phyloP scores from a whole-genome alignment of 2,113 vertebrate genomes.

The Chloebia gouldiae region DNA sequence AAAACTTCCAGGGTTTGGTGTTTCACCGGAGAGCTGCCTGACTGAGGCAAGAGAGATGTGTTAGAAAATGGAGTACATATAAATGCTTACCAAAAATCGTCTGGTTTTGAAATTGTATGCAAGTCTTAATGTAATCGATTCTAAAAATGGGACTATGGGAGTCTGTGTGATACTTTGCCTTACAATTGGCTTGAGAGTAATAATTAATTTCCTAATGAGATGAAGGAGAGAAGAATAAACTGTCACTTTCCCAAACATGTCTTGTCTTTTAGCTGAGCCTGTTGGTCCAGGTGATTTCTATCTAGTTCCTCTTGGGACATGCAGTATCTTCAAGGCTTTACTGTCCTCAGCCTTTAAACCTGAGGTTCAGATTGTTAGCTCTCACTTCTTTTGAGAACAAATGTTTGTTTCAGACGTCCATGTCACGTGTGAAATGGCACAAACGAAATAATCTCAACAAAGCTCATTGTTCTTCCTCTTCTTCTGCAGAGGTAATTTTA shows the following conservation, averaged over 20 bases:
- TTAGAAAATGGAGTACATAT: not conserved
- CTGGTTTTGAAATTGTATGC: not conserved
- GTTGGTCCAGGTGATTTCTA: not conserved
- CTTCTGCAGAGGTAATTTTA: not conserved
- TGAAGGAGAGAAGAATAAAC: not conserved
- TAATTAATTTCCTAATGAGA: not conserved
- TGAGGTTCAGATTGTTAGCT: not conserved
- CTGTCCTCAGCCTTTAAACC: not conserved
- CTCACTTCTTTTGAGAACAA: not conserved
- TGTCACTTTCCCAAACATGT: not conserved
- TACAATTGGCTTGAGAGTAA: not conserved
- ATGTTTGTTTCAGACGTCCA: not conserved
- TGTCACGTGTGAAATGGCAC: not conserved
- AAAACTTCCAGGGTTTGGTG: not conserved
- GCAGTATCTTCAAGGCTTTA: not conserved
- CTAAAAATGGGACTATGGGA: not conserved
- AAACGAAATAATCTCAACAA: not conserved
- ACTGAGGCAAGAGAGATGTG: not conserved
- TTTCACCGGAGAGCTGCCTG: not conserved
- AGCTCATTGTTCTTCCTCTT: not conserved
- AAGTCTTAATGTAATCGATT: not conserved
- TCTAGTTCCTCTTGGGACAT: not conserved
- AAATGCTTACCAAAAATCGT: not conserved
- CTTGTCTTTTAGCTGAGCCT: not conserved
- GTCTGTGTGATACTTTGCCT: not conserved